Base-by-base conservation (phyloP, 2,888 invertebrate genomes). In the Rhingia rostrata region DNA sequence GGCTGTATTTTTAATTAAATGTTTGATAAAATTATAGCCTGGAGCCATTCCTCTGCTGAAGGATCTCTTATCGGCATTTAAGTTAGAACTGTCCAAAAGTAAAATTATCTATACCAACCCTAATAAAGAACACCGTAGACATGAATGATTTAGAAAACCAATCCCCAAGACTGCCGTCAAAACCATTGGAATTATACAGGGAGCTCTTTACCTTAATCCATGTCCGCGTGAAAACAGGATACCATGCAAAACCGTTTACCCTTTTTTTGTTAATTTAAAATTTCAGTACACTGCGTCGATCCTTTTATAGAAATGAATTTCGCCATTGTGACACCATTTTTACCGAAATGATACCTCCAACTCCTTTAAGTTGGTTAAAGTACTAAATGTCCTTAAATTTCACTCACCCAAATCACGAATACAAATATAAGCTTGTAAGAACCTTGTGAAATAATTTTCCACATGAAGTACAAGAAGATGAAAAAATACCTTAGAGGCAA, bases 311-410 rank as follows among this genome's bases (percentile, higher is more conserved):
- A 54, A 45, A 66, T 58, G 53, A 47, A 66, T 33, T 66, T 33
- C 6, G 43, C 33, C 47, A 66, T 54, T 10, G 51, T 60, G 64
- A 58, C 58, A 64, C 56, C 37, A 45, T 53, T 45, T 47, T 35
- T 30, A 22, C 53, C 14, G 30, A 43, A 51, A 12, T 30, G 6
- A 35, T 22, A 10, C 35, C 14, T 30, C 35, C 37, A 22, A 51
- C 53, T 47, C 14, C 51, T 60, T 70, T 58, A 30, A 41, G 43
- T 74, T 74, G 60, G 43, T 74, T 74, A 53, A 74, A 47, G 22
- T 47, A 14, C 22, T 47, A 37, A 81, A 66, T 49, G 43, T 58
- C 51, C 69, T 67, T 58, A 75, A 61, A 80, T 74, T 63, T 63
- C 61, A 49, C 35, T 67, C 30, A 6, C 35, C 60, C 45, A 22